These are phyloP conservation scores for Arbacia lixula DNA, from an alignment of 53 echinoderm and acorn worm genomes.

Conservation along the genomic window DNA sequence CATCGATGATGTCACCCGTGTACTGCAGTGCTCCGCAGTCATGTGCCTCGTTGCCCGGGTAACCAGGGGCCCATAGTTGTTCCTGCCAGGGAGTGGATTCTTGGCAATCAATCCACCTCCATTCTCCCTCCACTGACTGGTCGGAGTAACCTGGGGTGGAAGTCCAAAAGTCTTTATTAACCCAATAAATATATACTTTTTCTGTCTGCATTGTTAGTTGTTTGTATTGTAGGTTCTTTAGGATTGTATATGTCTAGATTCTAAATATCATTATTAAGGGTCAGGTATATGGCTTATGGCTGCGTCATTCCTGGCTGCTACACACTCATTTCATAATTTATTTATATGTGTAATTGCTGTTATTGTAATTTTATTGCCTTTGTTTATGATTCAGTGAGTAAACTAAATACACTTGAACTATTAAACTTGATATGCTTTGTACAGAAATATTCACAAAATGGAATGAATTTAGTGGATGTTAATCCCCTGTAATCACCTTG, in stretches of 20 bases:
- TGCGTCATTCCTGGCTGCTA: too few species aligned
- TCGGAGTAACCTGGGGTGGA: conserved; percentile 73
- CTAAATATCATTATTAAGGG: background rate
- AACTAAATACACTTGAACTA: too few species aligned
- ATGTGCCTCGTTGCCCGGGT: conserved; percentile 55
- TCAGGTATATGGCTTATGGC: too few species aligned
- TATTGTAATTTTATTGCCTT: too few species aligned
- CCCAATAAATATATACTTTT: background rate
- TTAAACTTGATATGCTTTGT: too few species aligned
- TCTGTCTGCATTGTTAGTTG: background rate
- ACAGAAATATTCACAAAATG: too few species aligned
- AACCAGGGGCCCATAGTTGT: conserved; percentile 70
- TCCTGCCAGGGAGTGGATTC: conserved; percentile 66
- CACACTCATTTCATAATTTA: too few species aligned
- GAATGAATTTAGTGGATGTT: too few species aligned
- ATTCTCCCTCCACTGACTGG: conserved; percentile 74
- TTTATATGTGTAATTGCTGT: too few species aligned
- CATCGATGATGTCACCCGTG: conserved; percentile 46
- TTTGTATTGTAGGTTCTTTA: background rate
- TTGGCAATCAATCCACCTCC: conserved; percentile 87
- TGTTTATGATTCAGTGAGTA: too few species aligned
- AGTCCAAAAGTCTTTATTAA: background rate
- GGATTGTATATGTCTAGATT: background rate
- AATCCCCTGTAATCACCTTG: too few species aligned
- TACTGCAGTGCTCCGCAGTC: conserved; percentile 73